These are phyloP conservation scores for Mystacornis crossleyi DNA, from an alignment of 2,113 vertebrate species.

Conservation along the genomic window DNA sequence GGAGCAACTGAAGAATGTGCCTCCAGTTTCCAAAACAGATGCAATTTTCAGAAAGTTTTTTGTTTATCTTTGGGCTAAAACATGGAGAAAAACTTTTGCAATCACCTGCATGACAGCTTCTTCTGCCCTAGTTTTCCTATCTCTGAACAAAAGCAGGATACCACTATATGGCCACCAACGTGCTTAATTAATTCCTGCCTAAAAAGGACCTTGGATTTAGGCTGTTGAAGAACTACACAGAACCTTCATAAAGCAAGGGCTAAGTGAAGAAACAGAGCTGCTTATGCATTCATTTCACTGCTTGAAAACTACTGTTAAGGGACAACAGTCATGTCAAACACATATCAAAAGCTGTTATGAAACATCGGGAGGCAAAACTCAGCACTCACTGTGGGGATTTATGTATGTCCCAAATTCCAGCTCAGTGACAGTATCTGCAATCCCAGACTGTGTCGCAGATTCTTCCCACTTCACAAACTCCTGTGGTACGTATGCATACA, in stretches of 20 bases:
- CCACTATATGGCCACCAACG: fast-evolving
- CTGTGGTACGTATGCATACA: neutral
- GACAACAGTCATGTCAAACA: neutral
- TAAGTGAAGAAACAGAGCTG: neutral
- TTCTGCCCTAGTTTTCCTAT: neutral
- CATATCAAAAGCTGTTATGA: neutral
- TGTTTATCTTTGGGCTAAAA: neutral
- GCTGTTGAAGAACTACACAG: neutral
- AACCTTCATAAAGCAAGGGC: neutral
- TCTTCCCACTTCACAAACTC: neutral
- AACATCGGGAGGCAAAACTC: neutral
- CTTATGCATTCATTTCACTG: neutral
- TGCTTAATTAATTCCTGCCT: neutral
- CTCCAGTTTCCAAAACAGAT: neutral
- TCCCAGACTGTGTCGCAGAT: neutral
- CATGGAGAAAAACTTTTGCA: neutral
- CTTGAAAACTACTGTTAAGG: slow-evolving; percentile 6
- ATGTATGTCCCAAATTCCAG: neutral
- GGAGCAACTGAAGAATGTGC: neutral
- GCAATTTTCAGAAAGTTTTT: neutral
- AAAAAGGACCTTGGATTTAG: neutral
- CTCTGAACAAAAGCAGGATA: neutral
- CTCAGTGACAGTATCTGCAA: neutral
- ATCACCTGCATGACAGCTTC: neutral
- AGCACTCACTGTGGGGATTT: neutral